Base-by-base conservation (phyloP, 2,888 invertebrate species). In the Horisme vitalbata region DNA sequence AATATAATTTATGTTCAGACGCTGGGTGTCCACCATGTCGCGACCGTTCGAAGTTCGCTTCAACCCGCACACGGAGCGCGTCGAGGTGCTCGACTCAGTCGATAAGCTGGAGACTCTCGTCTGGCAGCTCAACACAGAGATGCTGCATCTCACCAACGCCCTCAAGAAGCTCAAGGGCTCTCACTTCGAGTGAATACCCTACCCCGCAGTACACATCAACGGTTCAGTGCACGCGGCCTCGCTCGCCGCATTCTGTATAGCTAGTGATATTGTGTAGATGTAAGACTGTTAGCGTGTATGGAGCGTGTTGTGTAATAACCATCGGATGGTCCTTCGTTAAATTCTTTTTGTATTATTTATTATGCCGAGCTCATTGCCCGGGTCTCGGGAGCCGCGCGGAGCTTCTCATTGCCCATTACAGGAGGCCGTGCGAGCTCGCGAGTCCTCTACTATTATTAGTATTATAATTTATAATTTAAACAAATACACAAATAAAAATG, bases 1-100 rank as follows among this genome's bases (percentile, higher is more conserved):
- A n/a, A n/a, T n/a, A n/a, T n/a, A n/a, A n/a, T n/a, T 31, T 27
- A 8, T 45, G 31, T 51, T 8, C 68, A 90, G 98, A 81, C 95
- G 96, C 73, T 99, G 98, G 98, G 97, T 97, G 35, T 93, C 95
- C 37, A 94, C 94, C 66, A 97, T 99, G 94, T 96, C 96, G 45
- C 94, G 99, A 67, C 97, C 99, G 3, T 99, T 99, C 91, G 98
- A 99, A 83, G 96, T 99, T 45, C 94, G 97, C 60, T 99, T 97
- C 92, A 96, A 97, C 86, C 96, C 99, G n/a, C 98, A 99, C 91
- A 99, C 99, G 23, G 97, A 99, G 79, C 94, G 95, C 52, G 96
- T 99, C 32, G 98, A 99, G 77, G 94, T 99, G 10, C 91, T 99
- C 45, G 99, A 99, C 90, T 95, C 96, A 39, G 96, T 97, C 0